Evolutionary conservation across 1,140 invertebrate species (phyloP).

Genomic region (Bombus balteatus): DNA sequence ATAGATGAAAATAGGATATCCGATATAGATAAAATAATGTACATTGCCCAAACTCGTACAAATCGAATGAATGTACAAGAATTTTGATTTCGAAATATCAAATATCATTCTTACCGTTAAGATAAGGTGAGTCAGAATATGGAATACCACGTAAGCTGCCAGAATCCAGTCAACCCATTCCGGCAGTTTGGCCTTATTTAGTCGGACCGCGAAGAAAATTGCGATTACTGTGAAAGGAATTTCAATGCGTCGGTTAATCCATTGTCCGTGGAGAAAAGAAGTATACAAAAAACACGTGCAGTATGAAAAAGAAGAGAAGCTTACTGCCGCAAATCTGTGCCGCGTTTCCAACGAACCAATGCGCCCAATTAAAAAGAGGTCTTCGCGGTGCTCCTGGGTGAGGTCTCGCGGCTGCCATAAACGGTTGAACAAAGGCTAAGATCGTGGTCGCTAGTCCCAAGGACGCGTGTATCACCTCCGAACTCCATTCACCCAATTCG

Average conservation of each 20-base stretch:
- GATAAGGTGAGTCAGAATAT: slow-evolving; percentile 94
- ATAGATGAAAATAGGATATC: neutral
- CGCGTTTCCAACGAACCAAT: slow-evolving; percentile 96
- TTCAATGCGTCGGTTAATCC: slow-evolving; percentile 50
- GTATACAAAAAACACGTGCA: neutral
- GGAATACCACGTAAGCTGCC: slow-evolving; percentile 93
- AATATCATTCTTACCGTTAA: slow-evolving; percentile 90
- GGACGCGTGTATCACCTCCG: slow-evolving; percentile 90
- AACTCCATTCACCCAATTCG: slow-evolving; percentile 90
- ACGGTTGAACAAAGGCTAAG: slow-evolving; percentile 93
- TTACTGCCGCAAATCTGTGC: slow-evolving; percentile 95
- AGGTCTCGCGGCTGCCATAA: slow-evolving; percentile 92
- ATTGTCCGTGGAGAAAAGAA: neutral
- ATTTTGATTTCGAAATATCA: slow-evolving; percentile 10
- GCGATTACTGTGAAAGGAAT: slow-evolving; percentile 90
- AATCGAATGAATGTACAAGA: neutral
- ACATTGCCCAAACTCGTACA: neutral
- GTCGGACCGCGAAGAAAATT: slow-evolving; percentile 94
- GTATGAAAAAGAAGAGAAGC: slow-evolving; percentile 70
- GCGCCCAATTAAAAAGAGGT: slow-evolving; percentile 96
- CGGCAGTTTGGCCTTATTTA: slow-evolving; percentile 93
- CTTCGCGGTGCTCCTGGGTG: slow-evolving; percentile 91
- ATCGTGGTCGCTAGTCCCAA: slow-evolving; percentile 90
- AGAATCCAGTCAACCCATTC: slow-evolving; percentile 94
- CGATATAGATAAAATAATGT: neutral